A percentile compares a stretch with the other conserved stretches of the same genome.
Conservation (phyloP, 2,888 invertebrate species). For the Copidosoma aretas region DNA sequence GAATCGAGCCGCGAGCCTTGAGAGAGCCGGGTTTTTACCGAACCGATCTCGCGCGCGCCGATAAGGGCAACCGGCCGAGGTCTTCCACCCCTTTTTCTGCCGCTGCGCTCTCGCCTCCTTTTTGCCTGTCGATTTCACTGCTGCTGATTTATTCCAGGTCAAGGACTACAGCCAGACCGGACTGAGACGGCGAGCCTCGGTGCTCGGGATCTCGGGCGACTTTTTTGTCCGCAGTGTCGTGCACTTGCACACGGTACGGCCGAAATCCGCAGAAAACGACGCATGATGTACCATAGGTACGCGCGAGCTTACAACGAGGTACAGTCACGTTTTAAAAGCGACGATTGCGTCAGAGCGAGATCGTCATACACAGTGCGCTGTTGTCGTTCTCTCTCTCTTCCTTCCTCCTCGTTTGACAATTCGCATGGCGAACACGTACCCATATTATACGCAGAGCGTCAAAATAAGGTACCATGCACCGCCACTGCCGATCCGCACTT, state of each 20-base stretch:
- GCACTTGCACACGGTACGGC: neutral
- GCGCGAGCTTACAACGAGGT: neutral
- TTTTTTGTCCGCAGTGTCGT: neutral
- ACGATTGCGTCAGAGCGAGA: slow-evolving; percentile 34
- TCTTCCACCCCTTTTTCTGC: slow-evolving; percentile 29
- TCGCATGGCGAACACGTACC: neutral
- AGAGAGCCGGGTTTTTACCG: neutral
- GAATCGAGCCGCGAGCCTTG: neutral
- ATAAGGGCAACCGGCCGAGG: slow-evolving; percentile 23
- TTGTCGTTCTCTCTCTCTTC: neutral
- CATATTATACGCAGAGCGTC: neutral
- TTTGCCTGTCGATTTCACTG: neutral
- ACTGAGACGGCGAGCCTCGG: neutral
- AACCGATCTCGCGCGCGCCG: slow-evolving; percentile 3
- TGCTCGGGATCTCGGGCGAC: neutral
- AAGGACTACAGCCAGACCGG: slow-evolving; percentile 25
- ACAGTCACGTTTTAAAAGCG: slow-evolving; percentile 30
- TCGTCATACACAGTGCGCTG: no score
- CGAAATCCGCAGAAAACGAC: neutral
- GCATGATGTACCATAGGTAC: no score
- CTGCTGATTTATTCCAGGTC: slow-evolving; percentile 34
- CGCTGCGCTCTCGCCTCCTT: no score
- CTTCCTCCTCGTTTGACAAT: neutral
- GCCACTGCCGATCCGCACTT: no score
- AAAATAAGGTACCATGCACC: no score